Percentiles rank a stretch among this genome's conserved stretches.
Evolutionary conservation across 1,140 invertebrate genomes (phyloP).

Genomic region (Zophobas morio): DNA sequence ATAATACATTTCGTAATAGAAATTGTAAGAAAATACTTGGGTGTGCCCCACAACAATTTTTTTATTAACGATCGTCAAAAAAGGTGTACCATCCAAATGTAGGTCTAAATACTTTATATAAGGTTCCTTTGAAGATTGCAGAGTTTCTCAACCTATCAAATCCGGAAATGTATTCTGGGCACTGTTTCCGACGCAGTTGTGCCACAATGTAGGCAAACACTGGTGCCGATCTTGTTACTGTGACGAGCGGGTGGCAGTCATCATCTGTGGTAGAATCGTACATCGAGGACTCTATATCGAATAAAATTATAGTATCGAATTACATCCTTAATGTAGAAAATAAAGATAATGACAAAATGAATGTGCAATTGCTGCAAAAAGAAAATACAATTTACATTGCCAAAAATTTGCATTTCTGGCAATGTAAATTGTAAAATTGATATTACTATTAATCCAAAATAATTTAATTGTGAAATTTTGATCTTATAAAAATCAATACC

Average conservation of each 20-base stretch:
- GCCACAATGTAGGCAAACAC: background rate
- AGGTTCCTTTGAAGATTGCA: slow-evolving; percentile 5
- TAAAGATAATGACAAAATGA: too few relatives aligned
- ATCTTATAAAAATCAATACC: too few relatives aligned
- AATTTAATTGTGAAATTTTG: too few relatives aligned
- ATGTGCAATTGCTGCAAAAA: too few relatives aligned
- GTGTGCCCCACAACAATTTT: background rate
- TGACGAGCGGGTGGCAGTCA: background rate
- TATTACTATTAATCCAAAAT: too few relatives aligned
- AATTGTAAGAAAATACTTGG: too few relatives aligned
- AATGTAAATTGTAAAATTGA: too few relatives aligned
- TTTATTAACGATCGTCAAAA: too few relatives aligned
- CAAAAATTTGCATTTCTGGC: too few relatives aligned
- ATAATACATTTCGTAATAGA: too few relatives aligned
- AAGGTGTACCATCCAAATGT: background rate
- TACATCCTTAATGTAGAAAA: too few relatives aligned
- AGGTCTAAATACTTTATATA: background rate
- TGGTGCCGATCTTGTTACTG: slow-evolving; percentile 7
- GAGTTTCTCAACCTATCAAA: slow-evolving; percentile 3
- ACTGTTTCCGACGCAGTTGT: slow-evolving; percentile 9
- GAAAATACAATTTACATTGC: too few relatives aligned
- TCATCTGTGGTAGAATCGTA: background rate
- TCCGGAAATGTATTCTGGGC: slow-evolving; percentile 13
- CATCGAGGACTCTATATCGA: background rate
- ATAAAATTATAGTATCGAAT: slow-evolving; percentile 8